A percentile compares a stretch with the other conserved stretches of the same genome.
These are phyloP conservation scores for Alosa alosa DNA, from an alignment of 2,113 vertebrate species.

Conservation along the genomic window DNA sequence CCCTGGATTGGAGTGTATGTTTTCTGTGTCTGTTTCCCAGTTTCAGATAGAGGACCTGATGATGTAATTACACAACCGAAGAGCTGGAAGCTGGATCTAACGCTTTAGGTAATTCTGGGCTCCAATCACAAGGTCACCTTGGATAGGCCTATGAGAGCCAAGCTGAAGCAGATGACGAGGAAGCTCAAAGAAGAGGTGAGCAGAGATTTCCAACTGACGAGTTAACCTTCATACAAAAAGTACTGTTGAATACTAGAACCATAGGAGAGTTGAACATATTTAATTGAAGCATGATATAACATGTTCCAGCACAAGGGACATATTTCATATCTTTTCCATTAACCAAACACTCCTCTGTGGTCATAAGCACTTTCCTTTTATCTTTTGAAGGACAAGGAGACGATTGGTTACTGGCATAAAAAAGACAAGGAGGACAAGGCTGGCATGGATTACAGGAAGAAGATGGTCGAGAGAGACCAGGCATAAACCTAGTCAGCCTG, in stretches of 20 bases:
- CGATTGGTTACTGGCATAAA: conserved; percentile 91
- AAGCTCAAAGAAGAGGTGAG: conserved; percentile 94
- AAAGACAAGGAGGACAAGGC: conserved; percentile 95
- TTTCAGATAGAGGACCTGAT: conserved; percentile 85
- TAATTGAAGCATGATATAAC: not conserved
- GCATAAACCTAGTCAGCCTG: not conserved
- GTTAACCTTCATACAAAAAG: not conserved
- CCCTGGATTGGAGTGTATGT: not conserved
- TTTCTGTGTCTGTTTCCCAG: not conserved
- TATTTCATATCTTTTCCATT: not conserved
- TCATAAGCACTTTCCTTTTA: not conserved
- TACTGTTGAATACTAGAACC: not conserved
- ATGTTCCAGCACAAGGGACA: conserved; percentile 52
- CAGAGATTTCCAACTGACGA: not conserved
- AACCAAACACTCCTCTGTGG: too few species aligned
- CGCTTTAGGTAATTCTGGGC: conserved; percentile 92
- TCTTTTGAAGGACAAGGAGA: not conserved
- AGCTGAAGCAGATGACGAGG: conserved; percentile 98
- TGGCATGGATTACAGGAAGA: conserved; percentile 92
- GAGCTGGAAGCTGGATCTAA: conserved; percentile 93
- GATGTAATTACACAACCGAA: conserved; percentile 96
- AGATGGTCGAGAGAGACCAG: conserved; percentile 84
- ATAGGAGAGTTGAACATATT: not conserved
- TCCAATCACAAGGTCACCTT: conserved; percentile 94
- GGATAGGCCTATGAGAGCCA: conserved; percentile 84